Evolutionary conservation across 1,140 invertebrate species (phyloP), one percentile per base, ranked within the genome.

Genomic region (Brachionus sp.): DNA sequence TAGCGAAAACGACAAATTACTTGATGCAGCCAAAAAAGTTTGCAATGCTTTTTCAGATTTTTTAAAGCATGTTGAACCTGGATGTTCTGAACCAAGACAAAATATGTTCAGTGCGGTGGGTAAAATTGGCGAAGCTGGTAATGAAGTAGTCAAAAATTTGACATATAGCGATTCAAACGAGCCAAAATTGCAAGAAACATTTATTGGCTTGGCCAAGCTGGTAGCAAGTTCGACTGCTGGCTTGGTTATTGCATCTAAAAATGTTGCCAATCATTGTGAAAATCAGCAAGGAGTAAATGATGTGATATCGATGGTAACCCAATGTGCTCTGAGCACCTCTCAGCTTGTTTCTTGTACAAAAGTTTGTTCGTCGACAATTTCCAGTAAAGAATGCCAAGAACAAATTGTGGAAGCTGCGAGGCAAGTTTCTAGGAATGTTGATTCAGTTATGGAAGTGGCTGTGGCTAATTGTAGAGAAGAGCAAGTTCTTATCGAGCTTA

Each of bases 321-420:
- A 98, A 88, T 97, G 96, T 89, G 97, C 97, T 0, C 90, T 99
- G 33, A 95, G 96, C 1, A 99, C 97, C 0, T 98, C 95, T 37
- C 97, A 99, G 87, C 90, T 99, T 0, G 96, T 99, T 0, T 96
- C 97, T 0, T 98, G 96, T 87, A 95, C 97, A 10, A 98, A 98
- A 90, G 93, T 92, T 77, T 91, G 92, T 19, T 91, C 91, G 2
- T 91, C 92, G 19, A 93, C 91, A 3, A 92, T 98, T 5, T 92
- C 94, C 70, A 96, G 94, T 86, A 93, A 95, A 0, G 93, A 93
- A 0, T 99, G 97, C 86, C 95, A 97, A 86, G 93, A 95, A 84
- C 96, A 98, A 88, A 87, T 99, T 68, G 93, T 95, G 80, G 93
- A 93, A 70, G 96, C 97, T 0, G 94, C 96, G 0, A 92, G 95